Percentiles rank a stretch among this genome's conserved stretches.
phyloP scores from a whole-genome alignment of 2,797 vertebrate species.

The Enteromius thamalakanensis region DNA sequence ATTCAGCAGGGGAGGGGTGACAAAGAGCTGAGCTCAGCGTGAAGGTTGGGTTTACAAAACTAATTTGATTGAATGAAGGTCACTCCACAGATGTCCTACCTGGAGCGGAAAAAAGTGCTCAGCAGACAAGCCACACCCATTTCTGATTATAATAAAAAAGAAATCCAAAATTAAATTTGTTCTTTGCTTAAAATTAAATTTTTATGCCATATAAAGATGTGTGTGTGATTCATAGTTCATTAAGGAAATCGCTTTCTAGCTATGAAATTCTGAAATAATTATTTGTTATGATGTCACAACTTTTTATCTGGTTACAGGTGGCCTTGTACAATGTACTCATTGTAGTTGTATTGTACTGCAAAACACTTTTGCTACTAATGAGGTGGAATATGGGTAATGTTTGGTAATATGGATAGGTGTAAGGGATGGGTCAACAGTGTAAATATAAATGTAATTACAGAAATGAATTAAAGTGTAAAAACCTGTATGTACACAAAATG shows the following conservation, averaged over 20 bases:
- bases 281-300: background rate
- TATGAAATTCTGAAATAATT: background rate
- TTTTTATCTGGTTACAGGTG: too few species aligned
- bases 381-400: too few species aligned
- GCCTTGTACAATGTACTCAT: too few species aligned
- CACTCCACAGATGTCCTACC: slow-evolving; percentile 1
- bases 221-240: background rate
- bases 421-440: too few species aligned
- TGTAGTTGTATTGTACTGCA: too few species aligned
- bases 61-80: slow-evolving; percentile 39
- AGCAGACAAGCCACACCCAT: background rate
- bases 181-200: background rate
- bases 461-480: too few species aligned
- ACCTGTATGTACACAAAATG: too few species aligned
- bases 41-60: slow-evolving; percentile 16
- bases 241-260: background rate
- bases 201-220: background rate
- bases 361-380: too few species aligned
- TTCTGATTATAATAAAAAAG: background rate
- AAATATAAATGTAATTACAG: too few species aligned
- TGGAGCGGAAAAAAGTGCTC: background rate
- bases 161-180: background rate
- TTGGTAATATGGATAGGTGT: too few species aligned
- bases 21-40: slow-evolving; percentile 33
- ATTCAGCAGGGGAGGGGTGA: slow-evolving; percentile 48